Base-by-base conservation (phyloP, 2,113 vertebrate species). In the Nymphicus hollandicus region DNA sequence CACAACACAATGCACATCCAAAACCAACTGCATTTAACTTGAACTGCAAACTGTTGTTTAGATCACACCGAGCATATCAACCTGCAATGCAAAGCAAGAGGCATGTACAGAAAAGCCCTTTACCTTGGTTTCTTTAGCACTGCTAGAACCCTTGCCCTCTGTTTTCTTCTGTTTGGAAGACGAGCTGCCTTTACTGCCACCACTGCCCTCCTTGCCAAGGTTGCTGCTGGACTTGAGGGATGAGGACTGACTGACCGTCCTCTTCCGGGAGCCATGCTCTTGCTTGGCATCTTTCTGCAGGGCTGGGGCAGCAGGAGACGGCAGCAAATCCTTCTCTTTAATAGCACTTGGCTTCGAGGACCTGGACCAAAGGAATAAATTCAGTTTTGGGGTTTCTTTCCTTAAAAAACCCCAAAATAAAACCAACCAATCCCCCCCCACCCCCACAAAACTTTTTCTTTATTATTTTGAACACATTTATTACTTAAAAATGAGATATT, bases 251-350 rank as follows among this genome's bases (percentile, higher is more conserved):
- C 99, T 99, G 89, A 98, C 95, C 1, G 99, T 99, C 97, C 99
- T 98, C 97, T 99, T 99, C 47, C 99, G 98, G 65, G 98, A 98
- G 37, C 98, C 93, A 24, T 99, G 99, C 13, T 99, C 99, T 13
- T 98, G 96, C 97, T 99, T 99, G 47, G 98, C 94, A 28, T 98
- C 99, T 93, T 99, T 99, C 97, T 99, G 99, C 44, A 97, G 97
- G 71, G 96, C 97, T 7, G 98, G 96, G 27, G 98, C 98, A 86
- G 98, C 99, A 39, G 99, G 99, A 85, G 99, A 99, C 2, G 99
- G 99, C 11, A 98, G 98, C 10, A 98, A 98, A 93, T 99, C 99
- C 95, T 99, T 99, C 90, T 99, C 99, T 96, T 99, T 99, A 83
- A 98, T 98, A 96, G 97, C 68, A 86, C 97, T 98, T 86, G 98